A percentile compares a stretch with the other conserved stretches of the same genome.
Evolutionary conservation across 2,888 invertebrate species (phyloP).

Genomic region (Auanema freiburgensis): DNA sequence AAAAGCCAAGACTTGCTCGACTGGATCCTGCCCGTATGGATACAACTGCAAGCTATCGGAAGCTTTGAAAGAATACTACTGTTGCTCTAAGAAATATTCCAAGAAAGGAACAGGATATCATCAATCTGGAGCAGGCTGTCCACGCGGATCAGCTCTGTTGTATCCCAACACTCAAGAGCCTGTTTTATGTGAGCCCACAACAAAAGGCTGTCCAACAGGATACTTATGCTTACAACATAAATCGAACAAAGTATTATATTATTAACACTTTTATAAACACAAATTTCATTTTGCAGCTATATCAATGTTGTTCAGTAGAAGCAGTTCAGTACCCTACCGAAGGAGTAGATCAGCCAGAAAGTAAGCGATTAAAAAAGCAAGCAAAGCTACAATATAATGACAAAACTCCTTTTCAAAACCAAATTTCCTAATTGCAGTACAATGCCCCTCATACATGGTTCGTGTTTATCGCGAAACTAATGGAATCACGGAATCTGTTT

Average conservation of each 20-base stretch:
- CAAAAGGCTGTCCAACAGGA: constrained; percentile 34
- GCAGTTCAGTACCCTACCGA: constrained; percentile 16
- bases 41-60: constrained; percentile 45
- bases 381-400: too few relatives aligned
- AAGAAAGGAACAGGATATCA: constrained; percentile 23
- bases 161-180: constrained; percentile 42
- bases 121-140: constrained; percentile 34
- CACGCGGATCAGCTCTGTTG: constrained; percentile 36
- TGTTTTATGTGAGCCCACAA: constrained; percentile 38
- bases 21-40: constrained; percentile 43
- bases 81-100: constrained; percentile 35
- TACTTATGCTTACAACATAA: constrained; percentile 36
- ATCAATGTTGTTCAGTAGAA: constrained; percentile 41
- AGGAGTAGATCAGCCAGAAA: constrained; percentile 17
- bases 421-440: constrained; percentile 28
- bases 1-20: constrained; percentile 38
- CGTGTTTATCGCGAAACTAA: constrained; percentile 31
- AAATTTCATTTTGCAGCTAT: constrained; percentile 16
- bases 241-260: constrained; percentile 20
- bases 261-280: background rate
- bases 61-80: constrained; percentile 36
- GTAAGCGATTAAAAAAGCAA: too few relatives aligned
- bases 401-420: too few relatives aligned
- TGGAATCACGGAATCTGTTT: constrained; percentile 28
- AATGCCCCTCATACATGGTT: constrained; percentile 39